Base-by-base conservation (phyloP, 1,140 invertebrate genomes). In the Drosophila arawakana region DNA sequence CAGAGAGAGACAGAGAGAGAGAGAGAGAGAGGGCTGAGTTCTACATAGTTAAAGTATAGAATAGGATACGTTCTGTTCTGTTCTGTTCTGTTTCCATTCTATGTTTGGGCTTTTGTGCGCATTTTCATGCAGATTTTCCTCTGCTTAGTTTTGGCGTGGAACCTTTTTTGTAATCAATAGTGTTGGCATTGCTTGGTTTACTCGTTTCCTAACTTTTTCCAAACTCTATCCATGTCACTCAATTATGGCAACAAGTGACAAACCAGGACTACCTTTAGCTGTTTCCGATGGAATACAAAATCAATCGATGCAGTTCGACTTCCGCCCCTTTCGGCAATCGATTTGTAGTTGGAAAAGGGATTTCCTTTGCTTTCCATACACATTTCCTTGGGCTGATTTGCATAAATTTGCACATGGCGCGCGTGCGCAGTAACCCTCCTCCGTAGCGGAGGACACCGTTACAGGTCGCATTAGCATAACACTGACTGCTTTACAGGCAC, bases 101-200 rank as follows among this genome's bases (percentile, higher is more conserved):
- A 44, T 65, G 76, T 69, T 73, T 69, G 72, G 61, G 74, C 80
- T 85, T 83, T 90, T 86, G 86, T 90, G 65, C 25, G 76, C 72
- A 90, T 90, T 90, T 90, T 90, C 74, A 90, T 90, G 86, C 86
- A 90, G 80, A 90, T 90, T 82, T 86, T 11, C 39, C 30, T 63
- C 50, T 63, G 41, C 63, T 66, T 69, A 71, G 81, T 81, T 80
- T 80, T 71, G 58, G 58, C 59, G 44, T 52, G 66, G 63, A 75
- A 90, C 85, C 85, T 90, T 90, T 88, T 90, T 69, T 90, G 85
- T 74, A 89, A 90, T 89, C 85, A 90, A 89, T 90, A 89, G 71
- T 52, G 34, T 50, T 59, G 49, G 15, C 55, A 57, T 21, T 7
- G 41, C 61, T 49, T 21, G 46, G 15, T 37, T 37, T 37, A 39